These are phyloP conservation scores for Serrognathus titanus DNA, from an alignment of 2,888 invertebrate species.

Conservation along the genomic window DNA sequence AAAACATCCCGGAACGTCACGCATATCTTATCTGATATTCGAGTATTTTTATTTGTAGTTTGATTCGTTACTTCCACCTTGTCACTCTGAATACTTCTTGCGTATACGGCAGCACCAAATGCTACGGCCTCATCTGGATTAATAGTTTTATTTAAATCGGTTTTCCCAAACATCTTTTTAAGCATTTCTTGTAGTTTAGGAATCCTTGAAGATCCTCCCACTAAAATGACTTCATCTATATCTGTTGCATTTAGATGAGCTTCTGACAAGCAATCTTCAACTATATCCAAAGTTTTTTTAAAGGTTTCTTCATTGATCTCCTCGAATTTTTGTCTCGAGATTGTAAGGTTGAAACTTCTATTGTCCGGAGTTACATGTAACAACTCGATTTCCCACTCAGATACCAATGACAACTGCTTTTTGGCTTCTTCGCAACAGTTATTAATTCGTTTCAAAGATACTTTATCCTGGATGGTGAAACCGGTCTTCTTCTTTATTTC, in stretches of 20 bases:
- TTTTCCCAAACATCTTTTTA: constrained; percentile 23
- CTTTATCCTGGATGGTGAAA: constrained; percentile 16
- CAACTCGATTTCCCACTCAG: constrained; percentile 6
- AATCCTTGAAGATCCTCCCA: constrained; percentile 34
- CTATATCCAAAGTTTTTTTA: constrained; percentile 22
- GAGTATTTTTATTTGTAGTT: constrained; percentile 1
- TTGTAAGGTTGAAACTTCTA: not conserved
- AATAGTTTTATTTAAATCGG: constrained; percentile 24
- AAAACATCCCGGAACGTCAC: not conserved
- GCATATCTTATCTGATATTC: too few relatives aligned
- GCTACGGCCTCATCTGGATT: constrained; percentile 35
- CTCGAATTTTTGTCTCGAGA: constrained; percentile 30
- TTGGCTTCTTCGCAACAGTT: constrained; percentile 26
- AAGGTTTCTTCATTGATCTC: constrained; percentile 22
- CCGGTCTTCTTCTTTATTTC: constrained; percentile 19
- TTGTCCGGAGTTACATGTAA: constrained; percentile 12
- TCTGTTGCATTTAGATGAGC: constrained; percentile 20
- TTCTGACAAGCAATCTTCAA: constrained; percentile 24
- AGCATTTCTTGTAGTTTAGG: constrained; percentile 30
- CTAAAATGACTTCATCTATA: constrained; percentile 31
- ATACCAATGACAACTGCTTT: not conserved
- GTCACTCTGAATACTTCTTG: constrained; percentile 21
- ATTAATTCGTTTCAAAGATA: constrained; percentile 17
- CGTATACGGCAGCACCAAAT: constrained; percentile 32
- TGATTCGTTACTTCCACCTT: constrained; percentile 10